Base-by-base conservation (phyloP, 2,888 invertebrate species). In the Blera fallax region DNA sequence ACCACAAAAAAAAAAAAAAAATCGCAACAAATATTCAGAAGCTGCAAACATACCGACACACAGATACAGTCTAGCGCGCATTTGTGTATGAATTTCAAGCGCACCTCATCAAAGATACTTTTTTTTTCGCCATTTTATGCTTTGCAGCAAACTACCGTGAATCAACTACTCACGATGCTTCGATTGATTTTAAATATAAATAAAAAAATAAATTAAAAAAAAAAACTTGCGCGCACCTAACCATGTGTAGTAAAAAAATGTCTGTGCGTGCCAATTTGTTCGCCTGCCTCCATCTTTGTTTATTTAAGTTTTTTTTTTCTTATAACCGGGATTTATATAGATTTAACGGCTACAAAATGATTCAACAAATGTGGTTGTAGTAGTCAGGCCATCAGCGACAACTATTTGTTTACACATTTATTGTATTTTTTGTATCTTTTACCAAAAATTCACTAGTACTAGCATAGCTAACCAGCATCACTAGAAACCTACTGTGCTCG, bases 371-470 rank as follows among this genome's bases (percentile, higher is more conserved):
- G 88, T 89, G 89, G 89, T 88, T 58, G 14, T 48, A 72, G 45
- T 50, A 14, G 45, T 48, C 48, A 60, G 34, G 45, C 40, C 10
- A 34, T 48, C 48, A 60, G 34, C 21, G 70, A 70, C 62, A 60
- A 37, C 64, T 40, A 58, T 69, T 77, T 77, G 69, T 77, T 77
- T 69, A 69, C 77, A 60, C 48, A 24, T 45, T 29, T 64, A 16
- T 34, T 2, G 27, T 52, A 7, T 29, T 24, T 14, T 29, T 21
- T 21, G 85, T 11, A 18, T n/a, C n/a, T n/a, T n/a, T n/a, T n/a
- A n/a, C 34, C 89, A 89, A 89, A 89, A 89, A 88, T 89, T 89
- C 88, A 73, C 52, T 1, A 4, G 16, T 16, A 24, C 24, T 4
- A 24, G 24, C 24, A 24, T 4, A 24, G 24, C 24, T 24, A 24